These are phyloP conservation scores for Heliocidaris tuberculata DNA, from an alignment of 35 echinoderm and acorn worm species.

Conservation along the genomic window DNA sequence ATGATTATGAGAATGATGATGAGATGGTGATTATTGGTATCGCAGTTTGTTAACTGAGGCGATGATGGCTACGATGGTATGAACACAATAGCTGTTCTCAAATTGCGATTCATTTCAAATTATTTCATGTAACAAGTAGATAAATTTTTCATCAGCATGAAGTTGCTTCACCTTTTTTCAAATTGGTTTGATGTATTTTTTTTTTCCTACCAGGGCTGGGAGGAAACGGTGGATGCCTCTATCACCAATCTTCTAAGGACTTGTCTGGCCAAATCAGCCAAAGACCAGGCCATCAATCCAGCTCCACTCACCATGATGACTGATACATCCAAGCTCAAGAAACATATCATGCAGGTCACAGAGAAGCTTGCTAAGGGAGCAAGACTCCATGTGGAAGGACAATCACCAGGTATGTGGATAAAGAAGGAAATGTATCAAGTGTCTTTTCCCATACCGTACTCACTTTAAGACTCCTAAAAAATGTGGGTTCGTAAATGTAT, in stretches of 20 bases:
- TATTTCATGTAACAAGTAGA: no score
- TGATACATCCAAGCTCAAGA: slow-evolving; percentile 83
- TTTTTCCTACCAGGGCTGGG: slow-evolving; percentile 78
- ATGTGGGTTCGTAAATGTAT: no score
- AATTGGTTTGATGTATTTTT: no score
- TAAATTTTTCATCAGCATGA: no score
- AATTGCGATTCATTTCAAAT: no score
- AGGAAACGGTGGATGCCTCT: slow-evolving; percentile 83
- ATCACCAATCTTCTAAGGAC: slow-evolving; percentile 71
- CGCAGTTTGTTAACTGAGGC: no score
- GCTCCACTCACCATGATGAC: slow-evolving; percentile 58
- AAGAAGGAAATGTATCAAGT: not conserved
- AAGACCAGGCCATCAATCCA: slow-evolving; percentile 90
- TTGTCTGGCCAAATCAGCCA: slow-evolving; percentile 77
- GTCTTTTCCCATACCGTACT: no score
- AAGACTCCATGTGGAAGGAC: slow-evolving; percentile 67
- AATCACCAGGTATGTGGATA: slow-evolving; percentile 60
- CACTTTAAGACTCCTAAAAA: not conserved
- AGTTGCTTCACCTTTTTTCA: no score
- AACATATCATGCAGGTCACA: slow-evolving; percentile 80
- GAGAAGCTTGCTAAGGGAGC: slow-evolving; percentile 84
- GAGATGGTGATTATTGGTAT: no score
- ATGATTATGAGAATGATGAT: not conserved
- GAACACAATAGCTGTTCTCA: no score
- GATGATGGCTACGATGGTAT: no score